Evolutionary conservation across 2,113 vertebrate species (phyloP), one percentile per base, ranked within the genome.

Genomic region (Pyrgilauda ruficollis): DNA sequence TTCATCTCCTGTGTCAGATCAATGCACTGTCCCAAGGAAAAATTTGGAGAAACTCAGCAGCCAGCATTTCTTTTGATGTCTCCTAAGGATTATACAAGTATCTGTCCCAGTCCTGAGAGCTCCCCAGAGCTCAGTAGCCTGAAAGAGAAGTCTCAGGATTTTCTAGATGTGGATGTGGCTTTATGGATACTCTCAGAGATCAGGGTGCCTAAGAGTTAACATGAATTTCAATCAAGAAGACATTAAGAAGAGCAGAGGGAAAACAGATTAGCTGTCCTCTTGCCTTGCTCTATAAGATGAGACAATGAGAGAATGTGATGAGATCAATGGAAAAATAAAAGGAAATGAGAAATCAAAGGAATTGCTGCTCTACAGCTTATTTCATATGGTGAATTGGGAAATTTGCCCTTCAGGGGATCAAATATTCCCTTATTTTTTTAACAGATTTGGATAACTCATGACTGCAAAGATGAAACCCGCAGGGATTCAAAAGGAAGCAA

Each of bases 321-420:
- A 94, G 81, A 91, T 89, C 94, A 85, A 93, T 87, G 91, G 95
- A 89, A 96, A 87, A 96, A 85, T 64, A 63, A 82, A 92, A 89
- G 84, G 87, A 94, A 95, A 92, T 84, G 84, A 89, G 86, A 82
- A 95, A 95, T 95, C 84, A 95, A 93, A 95, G 87, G 58, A 82
- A 89, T 66, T 64, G 49, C 69, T 94, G 77, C 74, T 91, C 87
- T 94, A 81, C 37, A 78, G 80, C 74, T 78, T 79, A 89, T 68
- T 94, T 91, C 84, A 20, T 78, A 61, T 33, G 46, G 69, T n/a
- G 69, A 87, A 49, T 43, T 91, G 84, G 80, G 89, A 87, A 89
- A 87, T 56, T 72, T 96, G 69, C 62, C 77, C 77, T 89, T 84
- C 46, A 70, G 68, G 50, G 59, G 53, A 95, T 85, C 75, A 77